Evolutionary conservation across 1,140 invertebrate species (phyloP), one percentile per base, ranked within the genome.

Genomic region (Hypothenemus hampei): DNA sequence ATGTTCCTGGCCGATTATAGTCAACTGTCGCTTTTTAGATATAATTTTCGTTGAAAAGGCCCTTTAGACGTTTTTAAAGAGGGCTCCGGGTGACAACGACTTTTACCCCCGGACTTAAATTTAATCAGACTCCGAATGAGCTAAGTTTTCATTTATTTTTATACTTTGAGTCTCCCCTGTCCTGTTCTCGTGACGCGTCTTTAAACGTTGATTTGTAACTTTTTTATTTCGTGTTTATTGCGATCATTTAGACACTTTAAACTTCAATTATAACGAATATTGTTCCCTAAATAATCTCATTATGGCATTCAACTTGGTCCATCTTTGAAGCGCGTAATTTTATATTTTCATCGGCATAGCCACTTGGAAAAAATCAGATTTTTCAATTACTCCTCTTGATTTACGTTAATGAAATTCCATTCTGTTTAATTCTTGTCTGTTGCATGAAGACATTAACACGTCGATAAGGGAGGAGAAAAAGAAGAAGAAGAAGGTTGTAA

Each of bases 131-230:
- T 45, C 49, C 60, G 59, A 66, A 64, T 64, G 64, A 64, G 62
- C 60, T 63, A 64, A 66, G 55, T 66, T 66, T 66, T 63, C 62
- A 64, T 66, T 65, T 66, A 64, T 63, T 66, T 66, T 66, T 66
- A 61, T 62, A 62, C 60, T 64, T 65, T 61, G 50, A 45, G 53
- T 60, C 47, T 62, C 56, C 60, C 39, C 53, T 22, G 31, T 51
- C 43, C 39, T 29, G 26, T 37, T 46, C 44, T 44, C 45, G 15
- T 19, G 29, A 19, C 5, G n/a, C 54, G 45, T 49, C 45, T 61
- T 52, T 51, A 44, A 48, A 45, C 53, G 45, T 57, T 44, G 60
- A 59, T 63, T 61, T 60, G 55, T 50, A 59, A 35, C 56, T 47
- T 63, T 55, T 59, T 55, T 62, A 58, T 54, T 48, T 52, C 40